Percentiles rank a stretch among this genome's conserved stretches.
Evolutionary conservation across 2,888 invertebrate genomes (phyloP).

Genomic region (Aplocera efformata): DNA sequence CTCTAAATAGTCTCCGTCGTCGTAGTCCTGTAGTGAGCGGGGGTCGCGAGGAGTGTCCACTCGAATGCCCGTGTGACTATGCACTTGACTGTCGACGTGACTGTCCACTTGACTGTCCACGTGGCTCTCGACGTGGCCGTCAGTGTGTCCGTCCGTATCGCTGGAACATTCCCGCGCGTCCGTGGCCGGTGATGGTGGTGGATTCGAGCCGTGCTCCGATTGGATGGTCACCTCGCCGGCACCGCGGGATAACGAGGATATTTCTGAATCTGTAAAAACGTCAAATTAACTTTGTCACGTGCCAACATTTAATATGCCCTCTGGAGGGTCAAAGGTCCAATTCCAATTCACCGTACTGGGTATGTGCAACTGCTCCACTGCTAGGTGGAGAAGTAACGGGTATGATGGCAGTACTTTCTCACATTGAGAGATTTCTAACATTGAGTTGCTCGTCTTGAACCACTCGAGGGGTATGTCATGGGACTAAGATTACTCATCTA

Average conservation of each 20-base stretch:
- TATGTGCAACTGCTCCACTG: no score
- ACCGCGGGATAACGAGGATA: conserved; percentile 83
- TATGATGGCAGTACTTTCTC: no score
- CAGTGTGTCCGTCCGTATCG: conserved; percentile 73
- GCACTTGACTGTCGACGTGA: conserved; percentile 32
- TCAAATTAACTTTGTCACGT: no score
- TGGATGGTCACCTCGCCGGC: conserved; percentile 81
- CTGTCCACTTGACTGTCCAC: conserved; percentile 51
- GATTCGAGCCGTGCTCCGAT: conserved; percentile 84
- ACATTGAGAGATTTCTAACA: no score
- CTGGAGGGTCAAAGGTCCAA: no score
- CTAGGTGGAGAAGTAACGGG: no score
- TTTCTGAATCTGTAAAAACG: conserved; percentile 69
- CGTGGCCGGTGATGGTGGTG: conserved; percentile 90
- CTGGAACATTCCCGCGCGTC: conserved; percentile 85
- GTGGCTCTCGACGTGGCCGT: conserved; percentile 69
- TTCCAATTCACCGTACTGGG: no score
- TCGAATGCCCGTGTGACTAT: conserved; percentile 65
- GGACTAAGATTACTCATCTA: no score
- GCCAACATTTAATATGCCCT: no score
- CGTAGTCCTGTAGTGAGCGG: conserved; percentile 57
- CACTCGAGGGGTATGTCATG: no score
- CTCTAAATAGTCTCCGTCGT: conserved; percentile 87
- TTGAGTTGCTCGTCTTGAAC: no score
- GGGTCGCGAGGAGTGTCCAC: conserved; percentile 38